Evolutionary conservation across 2,888 invertebrate species (phyloP).

Genomic region (Chrysopilus asiliformis): DNA sequence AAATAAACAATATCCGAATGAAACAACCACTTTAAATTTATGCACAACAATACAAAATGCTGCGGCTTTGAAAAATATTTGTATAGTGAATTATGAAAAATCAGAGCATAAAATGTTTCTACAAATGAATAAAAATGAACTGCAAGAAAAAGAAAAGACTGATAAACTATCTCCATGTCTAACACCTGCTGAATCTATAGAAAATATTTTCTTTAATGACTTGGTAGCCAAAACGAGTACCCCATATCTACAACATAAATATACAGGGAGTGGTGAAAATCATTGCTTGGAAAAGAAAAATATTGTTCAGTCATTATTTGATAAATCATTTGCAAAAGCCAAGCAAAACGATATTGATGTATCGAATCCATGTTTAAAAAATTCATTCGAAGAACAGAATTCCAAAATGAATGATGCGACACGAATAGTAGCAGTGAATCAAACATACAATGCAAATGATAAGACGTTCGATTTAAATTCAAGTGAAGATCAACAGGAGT

Average conservation of each 20-base stretch:
- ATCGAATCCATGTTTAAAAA: background rate
- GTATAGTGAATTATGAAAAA: background rate
- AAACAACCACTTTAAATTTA: conserved; percentile 1
- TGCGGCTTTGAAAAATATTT: background rate
- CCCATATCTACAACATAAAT: background rate
- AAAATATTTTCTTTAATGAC: background rate
- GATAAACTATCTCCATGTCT: background rate
- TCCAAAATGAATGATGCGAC: background rate
- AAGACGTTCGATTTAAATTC: conserved; percentile 12
- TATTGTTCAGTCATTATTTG: background rate
- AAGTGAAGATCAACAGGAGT: conserved; percentile 5
- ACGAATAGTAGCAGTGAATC: too few species aligned
- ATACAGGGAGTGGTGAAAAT: background rate
- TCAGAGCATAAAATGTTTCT: too few species aligned
- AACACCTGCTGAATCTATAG: background rate
- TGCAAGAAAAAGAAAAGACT: too few species aligned
- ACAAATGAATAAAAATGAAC: too few species aligned
- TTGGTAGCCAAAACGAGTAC: background rate
- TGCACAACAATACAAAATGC: background rate
- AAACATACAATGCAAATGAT: conserved; percentile 1
- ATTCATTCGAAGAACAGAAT: background rate
- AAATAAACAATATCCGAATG: background rate
- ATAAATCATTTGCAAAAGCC: too few species aligned
- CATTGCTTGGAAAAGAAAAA: background rate
- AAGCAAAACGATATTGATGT: too few species aligned